Evolutionary conservation across 64 coral and sea anemone genomes (phyloP), one percentile per base, ranked within the genome.

Genomic region (Anthopleura sola): DNA sequence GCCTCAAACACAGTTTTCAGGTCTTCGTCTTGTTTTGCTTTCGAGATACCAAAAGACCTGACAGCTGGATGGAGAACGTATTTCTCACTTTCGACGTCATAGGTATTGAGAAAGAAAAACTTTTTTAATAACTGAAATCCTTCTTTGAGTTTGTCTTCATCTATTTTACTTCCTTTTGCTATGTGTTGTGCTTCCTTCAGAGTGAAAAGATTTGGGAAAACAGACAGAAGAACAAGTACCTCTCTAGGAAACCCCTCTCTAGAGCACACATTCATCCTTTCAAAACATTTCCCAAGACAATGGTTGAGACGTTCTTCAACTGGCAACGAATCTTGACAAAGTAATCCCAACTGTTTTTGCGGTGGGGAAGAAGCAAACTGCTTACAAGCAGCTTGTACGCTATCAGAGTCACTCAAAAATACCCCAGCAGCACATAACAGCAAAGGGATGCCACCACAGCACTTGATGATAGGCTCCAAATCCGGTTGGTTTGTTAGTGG

Each of bases 391-490:
- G 10, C 74, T 37, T 29, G 33, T 5, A 40, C 17, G 12, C 49
- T 51, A 8, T 0, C 74, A 33, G 10, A 18, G 12, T 40, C 6
- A 37, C 4, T 21, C 18, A 37, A 3, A 21, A 77, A 1, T 10
- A 40, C 37, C 74, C 37, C 36, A 5, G 74, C 74, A 77, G 74
- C 24, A 40, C 74, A 77, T 6, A 89, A 33, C 20, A 89, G 14
- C 78, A 89, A 69, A 23, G 88, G 88, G 36, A 89, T 33, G 19
- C 80, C 88, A 75, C 80, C 40, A 55, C 88, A 89, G 14, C 47
- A 48, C 6, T 3, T 75, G 12, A 23, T 58, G 39, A 85, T n/a
- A n/a, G n/a, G n/a, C n/a, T n/a, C n/a, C n/a, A n/a, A n/a, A n/a
- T n/a, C n/a, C n/a, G n/a, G n/a, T n/a, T n/a, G n/a, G n/a, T n/a